Percentiles rank a stretch among this genome's conserved stretches.
Conservation (phyloP, 2,113 vertebrate species). For the Anser cygnoides region DNA sequence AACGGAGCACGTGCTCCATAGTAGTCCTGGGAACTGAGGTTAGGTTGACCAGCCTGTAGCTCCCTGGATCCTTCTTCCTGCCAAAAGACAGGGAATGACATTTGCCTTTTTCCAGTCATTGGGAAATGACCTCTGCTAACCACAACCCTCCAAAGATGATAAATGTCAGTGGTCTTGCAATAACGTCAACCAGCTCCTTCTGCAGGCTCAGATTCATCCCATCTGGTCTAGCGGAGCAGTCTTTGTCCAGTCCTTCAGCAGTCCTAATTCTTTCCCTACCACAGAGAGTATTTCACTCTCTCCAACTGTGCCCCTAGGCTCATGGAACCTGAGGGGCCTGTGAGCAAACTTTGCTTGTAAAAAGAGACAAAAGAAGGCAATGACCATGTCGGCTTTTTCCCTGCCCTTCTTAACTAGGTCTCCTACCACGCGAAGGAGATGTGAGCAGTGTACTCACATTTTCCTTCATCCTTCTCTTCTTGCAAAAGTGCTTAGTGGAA, state of each 20-base stretch:
- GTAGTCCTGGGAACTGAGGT: not conserved
- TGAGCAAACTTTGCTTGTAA: not conserved
- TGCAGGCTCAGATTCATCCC: not conserved
- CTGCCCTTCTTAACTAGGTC: not conserved
- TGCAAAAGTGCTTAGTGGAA: not conserved
- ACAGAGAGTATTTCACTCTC: not conserved
- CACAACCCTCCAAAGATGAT: not conserved
- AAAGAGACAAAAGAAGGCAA: not conserved
- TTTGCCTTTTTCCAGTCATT: not conserved
- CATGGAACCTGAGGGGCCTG: not conserved
- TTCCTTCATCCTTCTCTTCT: not conserved
- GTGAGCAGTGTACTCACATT: not conserved
- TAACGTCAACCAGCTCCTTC: not conserved
- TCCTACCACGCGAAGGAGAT: too few relatives aligned
- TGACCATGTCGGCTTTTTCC: not conserved
- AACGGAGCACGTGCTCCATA: not conserved
- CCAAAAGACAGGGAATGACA: not conserved
- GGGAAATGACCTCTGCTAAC: not conserved
- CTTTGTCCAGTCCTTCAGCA: not conserved
- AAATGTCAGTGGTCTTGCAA: not conserved
- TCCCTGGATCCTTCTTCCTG: not conserved
- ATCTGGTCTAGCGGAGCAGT: not conserved
- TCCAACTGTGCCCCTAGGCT: not conserved
- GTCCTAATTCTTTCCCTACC: not conserved
- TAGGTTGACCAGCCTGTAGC: not conserved